phyloP scores from a whole-genome alignment of 2,797 vertebrate species.

The Hyperoplus lanceolatus region DNA sequence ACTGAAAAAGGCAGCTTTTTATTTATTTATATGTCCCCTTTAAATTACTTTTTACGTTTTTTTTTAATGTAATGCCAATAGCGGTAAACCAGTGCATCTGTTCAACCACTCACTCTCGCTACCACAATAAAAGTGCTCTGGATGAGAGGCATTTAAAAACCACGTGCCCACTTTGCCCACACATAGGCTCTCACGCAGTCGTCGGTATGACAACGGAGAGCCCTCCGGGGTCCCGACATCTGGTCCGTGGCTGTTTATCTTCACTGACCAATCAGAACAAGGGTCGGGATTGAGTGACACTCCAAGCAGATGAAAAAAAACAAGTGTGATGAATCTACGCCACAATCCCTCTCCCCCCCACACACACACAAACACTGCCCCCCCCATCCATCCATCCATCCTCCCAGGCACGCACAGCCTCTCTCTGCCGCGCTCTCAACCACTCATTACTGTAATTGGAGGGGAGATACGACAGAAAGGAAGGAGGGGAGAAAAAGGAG shows the following conservation, averaged over 20 bases:
- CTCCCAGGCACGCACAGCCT: conserved; percentile 73
- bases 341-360: conserved; percentile 25
- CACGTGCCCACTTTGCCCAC: conserved; percentile 48
- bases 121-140: conserved; percentile 26
- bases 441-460: conserved; percentile 88
- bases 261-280: conserved; percentile 69
- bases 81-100: conserved; percentile 6
- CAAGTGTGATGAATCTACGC: conserved; percentile 60
- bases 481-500: conserved; percentile 28
- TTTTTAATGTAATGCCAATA: neutral
- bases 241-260: conserved; percentile 75
- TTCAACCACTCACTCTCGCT: neutral
- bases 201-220: conserved; percentile 58
- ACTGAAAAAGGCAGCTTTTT: too few relatives aligned
- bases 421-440: conserved; percentile 72
- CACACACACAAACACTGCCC: neutral
- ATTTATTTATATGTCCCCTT: too few relatives aligned
- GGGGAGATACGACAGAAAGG: conserved; percentile 75
- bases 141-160: conserved; percentile 60
- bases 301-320: conserved; percentile 65
- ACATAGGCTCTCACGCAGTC: conserved; percentile 52
- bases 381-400: conserved; percentile 44
- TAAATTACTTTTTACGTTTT: neutral
- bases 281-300: conserved; percentile 72
- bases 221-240: conserved; percentile 62